These are phyloP conservation scores for Danio rerio DNA, from an alignment of 2,113 vertebrate species.

Conservation along the genomic window DNA sequence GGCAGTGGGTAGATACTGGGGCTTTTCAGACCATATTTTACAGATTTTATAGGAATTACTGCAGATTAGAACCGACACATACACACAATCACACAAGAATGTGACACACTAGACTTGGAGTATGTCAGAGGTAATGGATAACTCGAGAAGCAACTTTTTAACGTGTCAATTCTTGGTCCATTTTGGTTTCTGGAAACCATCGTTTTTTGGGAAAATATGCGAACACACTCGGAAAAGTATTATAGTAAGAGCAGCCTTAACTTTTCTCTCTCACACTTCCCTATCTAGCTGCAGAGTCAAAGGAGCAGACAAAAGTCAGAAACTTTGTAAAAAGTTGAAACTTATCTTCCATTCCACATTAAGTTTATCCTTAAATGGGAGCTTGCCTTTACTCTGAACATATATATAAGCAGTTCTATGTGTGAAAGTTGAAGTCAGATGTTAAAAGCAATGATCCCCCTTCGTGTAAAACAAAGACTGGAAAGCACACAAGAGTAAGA, in stretches of 20 bases:
- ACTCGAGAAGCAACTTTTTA: background rate
- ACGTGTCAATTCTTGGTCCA: background rate
- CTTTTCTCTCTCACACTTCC: background rate
- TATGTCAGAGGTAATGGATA: background rate
- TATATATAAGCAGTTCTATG: background rate
- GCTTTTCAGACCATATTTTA: background rate
- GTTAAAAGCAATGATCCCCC: background rate
- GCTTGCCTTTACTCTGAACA: background rate
- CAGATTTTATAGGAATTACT: constrained; percentile 16
- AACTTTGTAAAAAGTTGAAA: background rate
- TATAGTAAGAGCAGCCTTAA: background rate
- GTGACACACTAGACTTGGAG: background rate
- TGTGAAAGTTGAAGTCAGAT: background rate
- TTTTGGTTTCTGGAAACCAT: background rate
- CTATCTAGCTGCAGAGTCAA: background rate
- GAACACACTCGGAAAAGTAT: background rate
- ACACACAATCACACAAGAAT: background rate
- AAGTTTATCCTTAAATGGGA: constrained; percentile 3
- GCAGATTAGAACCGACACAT: constrained; percentile 11
- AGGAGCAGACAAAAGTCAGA: background rate
- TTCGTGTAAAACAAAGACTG: constrained; percentile 2
- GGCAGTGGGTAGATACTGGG: background rate
- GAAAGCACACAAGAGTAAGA: background rate
- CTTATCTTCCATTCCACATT: background rate
- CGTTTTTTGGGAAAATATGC: background rate